These are phyloP conservation scores for Callorhinus ursinus DNA, from an alignment of 2,113 vertebrate species.

Conservation along the genomic window DNA sequence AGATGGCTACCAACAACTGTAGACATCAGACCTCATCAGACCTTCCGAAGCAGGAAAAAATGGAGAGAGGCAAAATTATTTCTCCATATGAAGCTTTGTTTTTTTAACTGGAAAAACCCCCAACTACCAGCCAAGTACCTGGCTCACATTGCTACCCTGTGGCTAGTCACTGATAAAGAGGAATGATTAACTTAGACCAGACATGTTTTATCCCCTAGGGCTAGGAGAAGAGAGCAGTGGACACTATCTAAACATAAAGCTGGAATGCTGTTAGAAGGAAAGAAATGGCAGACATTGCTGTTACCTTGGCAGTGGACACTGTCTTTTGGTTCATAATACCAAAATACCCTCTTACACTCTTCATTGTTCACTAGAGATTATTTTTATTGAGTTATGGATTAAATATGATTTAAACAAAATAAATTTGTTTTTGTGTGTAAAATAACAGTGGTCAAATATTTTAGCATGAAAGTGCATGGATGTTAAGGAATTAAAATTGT, in stretches of 20 bases:
- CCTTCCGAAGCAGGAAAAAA: not conserved
- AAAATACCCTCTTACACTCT: not conserved
- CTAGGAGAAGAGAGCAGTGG: not conserved
- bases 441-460: not conserved
- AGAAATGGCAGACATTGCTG: too few relatives aligned
- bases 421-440: not conserved
- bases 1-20: not conserved
- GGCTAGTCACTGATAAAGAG: not conserved
- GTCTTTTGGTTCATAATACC: not conserved
- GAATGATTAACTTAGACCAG: not conserved
- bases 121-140: not conserved
- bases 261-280: not conserved
- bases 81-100: not conserved
- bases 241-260: not conserved
- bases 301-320: not conserved
- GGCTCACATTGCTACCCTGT: not conserved
- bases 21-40: not conserved
- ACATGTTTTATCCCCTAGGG: not conserved
- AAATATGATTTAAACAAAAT: not conserved
- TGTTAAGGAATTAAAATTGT: not conserved
- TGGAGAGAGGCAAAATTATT: not conserved
- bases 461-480: not conserved
- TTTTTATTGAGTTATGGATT: conserved; percentile 22
- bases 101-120: not conserved
- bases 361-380: not conserved